A percentile compares a stretch with the other conserved stretches of the same genome.
These are phyloP conservation scores for Erinaceus europaeus DNA, from an alignment of 2,113 vertebrate species.

Conservation along the genomic window DNA sequence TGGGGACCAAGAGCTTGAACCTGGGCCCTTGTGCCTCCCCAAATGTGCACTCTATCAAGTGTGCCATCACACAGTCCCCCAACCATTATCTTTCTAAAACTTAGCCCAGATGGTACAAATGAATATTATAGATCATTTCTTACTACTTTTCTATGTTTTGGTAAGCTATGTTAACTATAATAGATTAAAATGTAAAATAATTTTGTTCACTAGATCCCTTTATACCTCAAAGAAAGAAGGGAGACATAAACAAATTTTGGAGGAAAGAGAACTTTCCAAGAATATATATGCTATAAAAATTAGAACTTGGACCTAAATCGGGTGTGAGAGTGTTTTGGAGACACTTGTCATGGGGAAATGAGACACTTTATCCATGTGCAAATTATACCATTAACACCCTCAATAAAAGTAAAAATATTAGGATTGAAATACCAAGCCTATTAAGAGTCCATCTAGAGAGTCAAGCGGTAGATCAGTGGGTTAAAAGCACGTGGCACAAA, in stretches of 20 bases:
- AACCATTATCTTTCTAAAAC: not conserved
- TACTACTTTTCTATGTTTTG: not conserved
- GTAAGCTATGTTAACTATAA: not conserved
- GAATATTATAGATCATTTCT: not conserved
- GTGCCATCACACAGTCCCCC: too few species aligned
- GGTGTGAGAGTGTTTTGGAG: too few species aligned
- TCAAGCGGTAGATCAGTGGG: too few species aligned
- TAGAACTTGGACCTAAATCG: too few species aligned
- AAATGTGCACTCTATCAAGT: too few species aligned
- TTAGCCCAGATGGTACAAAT: not conserved
- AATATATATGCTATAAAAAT: too few species aligned
- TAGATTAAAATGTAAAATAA: not conserved
- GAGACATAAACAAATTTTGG: not conserved
- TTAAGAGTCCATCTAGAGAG: not conserved
- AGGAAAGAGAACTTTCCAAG: not conserved
- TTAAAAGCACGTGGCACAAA: too few species aligned
- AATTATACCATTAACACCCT: too few species aligned
- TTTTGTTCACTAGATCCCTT: not conserved
- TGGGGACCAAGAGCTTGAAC: too few species aligned
- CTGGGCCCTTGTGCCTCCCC: too few species aligned
- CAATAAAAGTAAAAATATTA: not conserved
- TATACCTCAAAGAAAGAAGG: not conserved
- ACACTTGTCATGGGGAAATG: too few species aligned
- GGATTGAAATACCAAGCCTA: not conserved
- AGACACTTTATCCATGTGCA: too few species aligned